Conservation (phyloP, 2,113 vertebrate genomes). For the Atherinomorus stipes region DNA sequence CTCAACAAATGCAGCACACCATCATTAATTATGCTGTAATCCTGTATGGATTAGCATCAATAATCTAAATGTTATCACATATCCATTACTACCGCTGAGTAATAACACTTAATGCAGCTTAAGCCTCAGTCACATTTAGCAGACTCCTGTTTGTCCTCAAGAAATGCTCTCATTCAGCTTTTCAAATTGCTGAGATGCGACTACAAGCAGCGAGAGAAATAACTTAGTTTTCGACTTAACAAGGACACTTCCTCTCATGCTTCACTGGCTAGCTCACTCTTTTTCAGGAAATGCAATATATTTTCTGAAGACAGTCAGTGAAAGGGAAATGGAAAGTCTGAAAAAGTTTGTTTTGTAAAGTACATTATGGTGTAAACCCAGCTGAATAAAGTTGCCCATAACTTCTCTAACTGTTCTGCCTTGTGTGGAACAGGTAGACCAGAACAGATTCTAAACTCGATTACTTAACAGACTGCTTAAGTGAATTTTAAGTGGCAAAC, state of each 20-base stretch:
- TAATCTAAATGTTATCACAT: background rate
- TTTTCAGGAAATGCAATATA: background rate
- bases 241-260: background rate
- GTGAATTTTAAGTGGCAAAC: conserved; percentile 65
- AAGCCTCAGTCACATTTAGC: background rate
- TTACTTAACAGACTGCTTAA: conserved; percentile 64
- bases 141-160: background rate
- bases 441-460: conserved; percentile 33
- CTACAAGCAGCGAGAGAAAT: background rate
- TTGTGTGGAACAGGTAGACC: conserved; percentile 43
- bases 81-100: background rate
- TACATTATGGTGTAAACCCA: background rate
- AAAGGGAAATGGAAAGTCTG: no score
- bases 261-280: background rate
- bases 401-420: conserved; percentile 2
- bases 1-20: background rate
- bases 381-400: background rate
- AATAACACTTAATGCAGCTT: background rate
- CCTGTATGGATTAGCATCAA: conserved; percentile 1
- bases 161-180: background rate
- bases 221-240: background rate
- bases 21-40: background rate
- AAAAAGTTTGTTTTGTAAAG: no score
- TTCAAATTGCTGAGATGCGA: background rate
- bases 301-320: background rate